phyloP scores from a whole-genome alignment of 1,140 invertebrate genomes.

The Rhyacophila brunnea region DNA sequence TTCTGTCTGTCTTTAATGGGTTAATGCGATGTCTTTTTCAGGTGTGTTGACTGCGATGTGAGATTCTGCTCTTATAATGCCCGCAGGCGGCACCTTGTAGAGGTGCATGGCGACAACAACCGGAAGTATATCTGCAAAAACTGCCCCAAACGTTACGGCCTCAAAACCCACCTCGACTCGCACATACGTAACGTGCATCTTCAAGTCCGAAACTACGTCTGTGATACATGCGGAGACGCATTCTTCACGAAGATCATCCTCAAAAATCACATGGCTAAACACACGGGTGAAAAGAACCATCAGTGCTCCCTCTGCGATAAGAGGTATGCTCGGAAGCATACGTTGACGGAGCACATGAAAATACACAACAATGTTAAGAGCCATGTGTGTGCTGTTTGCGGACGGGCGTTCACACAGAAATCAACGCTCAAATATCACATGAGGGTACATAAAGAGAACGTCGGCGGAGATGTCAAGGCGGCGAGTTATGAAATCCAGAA shows the following conservation, averaged over 20 bases:
- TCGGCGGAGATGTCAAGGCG: neutral
- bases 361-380: constrained; percentile 16
- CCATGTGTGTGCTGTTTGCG: constrained; percentile 10
- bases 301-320: constrained; percentile 17
- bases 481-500: too few relatives aligned
- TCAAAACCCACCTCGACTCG: constrained; percentile 5
- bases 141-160: constrained; percentile 15
- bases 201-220: constrained; percentile 14
- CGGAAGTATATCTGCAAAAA: constrained; percentile 17
- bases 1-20: too few relatives aligned
- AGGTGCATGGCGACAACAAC: neutral
- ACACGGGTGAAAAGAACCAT: constrained; percentile 15
- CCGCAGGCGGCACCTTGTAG: neutral
- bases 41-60: neutral
- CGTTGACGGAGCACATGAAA: constrained; percentile 21
- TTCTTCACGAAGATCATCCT: constrained; percentile 18
- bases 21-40: too few relatives aligned
- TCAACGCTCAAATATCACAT: constrained; percentile 48
- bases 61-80: neutral
- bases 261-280: constrained; percentile 18
- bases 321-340: constrained; percentile 15
- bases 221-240: constrained; percentile 11
- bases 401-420: constrained; percentile 41
- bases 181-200: constrained; percentile 19
- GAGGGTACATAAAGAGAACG: constrained; percentile 32